Conservation (phyloP, 2,888 invertebrate genomes). For the Gymnoscelis rufifasciata region DNA sequence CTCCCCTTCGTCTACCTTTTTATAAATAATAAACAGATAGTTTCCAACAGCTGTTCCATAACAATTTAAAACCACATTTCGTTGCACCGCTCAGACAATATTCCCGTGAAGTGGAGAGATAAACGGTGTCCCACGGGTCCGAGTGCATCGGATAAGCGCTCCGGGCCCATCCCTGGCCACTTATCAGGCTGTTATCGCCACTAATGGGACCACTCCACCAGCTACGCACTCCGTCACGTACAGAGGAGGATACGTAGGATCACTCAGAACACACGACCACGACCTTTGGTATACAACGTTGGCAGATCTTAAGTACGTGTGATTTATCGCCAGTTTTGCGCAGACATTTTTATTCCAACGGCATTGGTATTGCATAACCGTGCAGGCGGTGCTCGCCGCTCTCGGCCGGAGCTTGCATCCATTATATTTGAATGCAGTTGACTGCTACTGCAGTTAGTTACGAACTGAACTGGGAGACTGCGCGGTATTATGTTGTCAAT, state of each 20-base stretch:
- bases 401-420: constrained; percentile 5
- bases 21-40: too few species aligned
- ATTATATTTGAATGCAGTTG: constrained; percentile 9
- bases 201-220: constrained; percentile 8
- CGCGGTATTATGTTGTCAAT: constrained; percentile 19
- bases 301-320: constrained; percentile 1
- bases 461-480: constrained; percentile 1
- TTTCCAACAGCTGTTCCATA: too few species aligned
- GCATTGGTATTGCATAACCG: constrained; percentile 6
- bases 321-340: constrained; percentile 9
- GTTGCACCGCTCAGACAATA: background rate
- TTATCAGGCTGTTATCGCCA: background rate
- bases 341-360: constrained; percentile 5
- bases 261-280: constrained; percentile 4
- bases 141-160: background rate
- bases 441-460: constrained; percentile 1
- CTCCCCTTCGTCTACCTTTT: too few species aligned
- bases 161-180: background rate
- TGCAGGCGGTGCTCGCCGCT: background rate
- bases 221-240: too few species aligned
- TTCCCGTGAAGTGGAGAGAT: background rate
- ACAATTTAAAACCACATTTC: too few species aligned
- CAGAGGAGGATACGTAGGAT: too few species aligned
- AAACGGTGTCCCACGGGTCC: constrained; percentile 1
- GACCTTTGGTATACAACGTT: constrained; percentile 4